These are phyloP conservation scores for Psittacula cyanocephala DNA, from an alignment of 2,113 vertebrate genomes.

Conservation along the genomic window DNA sequence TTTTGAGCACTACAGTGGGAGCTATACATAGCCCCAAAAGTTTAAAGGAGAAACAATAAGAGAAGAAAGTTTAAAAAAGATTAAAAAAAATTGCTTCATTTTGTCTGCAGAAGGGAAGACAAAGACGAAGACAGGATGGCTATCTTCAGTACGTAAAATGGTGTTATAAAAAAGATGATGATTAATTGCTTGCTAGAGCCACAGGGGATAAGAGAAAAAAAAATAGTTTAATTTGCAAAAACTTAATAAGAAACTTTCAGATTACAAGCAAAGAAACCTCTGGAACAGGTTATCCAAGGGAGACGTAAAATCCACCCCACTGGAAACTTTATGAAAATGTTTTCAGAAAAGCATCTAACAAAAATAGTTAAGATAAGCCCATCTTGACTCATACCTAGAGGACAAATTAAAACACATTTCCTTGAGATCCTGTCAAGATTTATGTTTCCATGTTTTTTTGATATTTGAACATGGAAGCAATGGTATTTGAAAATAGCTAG, in stretches of 20 bases:
- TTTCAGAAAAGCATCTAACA: not conserved
- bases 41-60: not conserved
- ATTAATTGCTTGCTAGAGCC: conserved; percentile 27
- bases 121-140: not conserved
- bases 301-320: not conserved
- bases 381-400: not conserved
- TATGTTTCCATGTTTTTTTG: not conserved
- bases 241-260: not conserved
- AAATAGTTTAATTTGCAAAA: not conserved
- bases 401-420: not conserved
- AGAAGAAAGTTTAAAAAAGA: not conserved
- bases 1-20: not conserved
- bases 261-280: not conserved
- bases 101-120: not conserved
- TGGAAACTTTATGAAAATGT: not conserved
- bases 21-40: not conserved
- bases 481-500: conserved; percentile 1
- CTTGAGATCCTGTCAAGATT: not conserved
- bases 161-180: not conserved
- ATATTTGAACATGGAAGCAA: not conserved
- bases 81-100: not conserved
- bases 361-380: not conserved
- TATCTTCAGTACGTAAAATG: not conserved
- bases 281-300: not conserved
- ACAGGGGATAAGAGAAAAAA: not conserved